These are phyloP conservation scores for Phrynocephalus guinanensis DNA, from an alignment of 2,797 vertebrate species.

Conservation along the genomic window DNA sequence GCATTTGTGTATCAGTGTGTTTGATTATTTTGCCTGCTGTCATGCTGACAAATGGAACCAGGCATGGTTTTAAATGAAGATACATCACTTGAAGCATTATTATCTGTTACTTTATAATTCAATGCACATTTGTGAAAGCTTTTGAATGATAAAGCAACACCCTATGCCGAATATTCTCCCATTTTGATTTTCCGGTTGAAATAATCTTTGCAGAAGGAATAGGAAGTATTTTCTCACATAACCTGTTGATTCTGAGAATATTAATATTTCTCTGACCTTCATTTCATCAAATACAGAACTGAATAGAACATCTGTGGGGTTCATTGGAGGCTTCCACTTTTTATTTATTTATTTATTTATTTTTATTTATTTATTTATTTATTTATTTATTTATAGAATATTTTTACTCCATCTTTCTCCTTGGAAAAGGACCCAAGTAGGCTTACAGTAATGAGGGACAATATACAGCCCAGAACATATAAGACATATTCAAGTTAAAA, in stretches of 20 bases:
- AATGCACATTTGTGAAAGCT: neutral
- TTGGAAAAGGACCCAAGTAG: too few species aligned
- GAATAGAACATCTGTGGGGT: neutral
- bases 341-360: neutral
- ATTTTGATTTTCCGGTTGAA: neutral
- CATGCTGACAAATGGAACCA: constrained; percentile 65
- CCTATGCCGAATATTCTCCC: neutral
- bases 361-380: neutral
- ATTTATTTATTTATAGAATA: too few species aligned
- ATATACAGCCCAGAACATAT: too few species aligned
- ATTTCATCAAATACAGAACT: neutral
- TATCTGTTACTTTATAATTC: constrained; percentile 47
- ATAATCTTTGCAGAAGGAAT: neutral
- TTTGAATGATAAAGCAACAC: neutral
- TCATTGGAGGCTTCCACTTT: neutral
- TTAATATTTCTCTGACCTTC: neutral
- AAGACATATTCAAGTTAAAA: too few species aligned
- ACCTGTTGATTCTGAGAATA: neutral
- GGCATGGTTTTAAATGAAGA: constrained; percentile 57
- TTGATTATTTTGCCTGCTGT: constrained; percentile 56
- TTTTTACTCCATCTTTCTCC: too few species aligned
- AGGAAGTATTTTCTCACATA: neutral
- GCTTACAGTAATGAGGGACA: too few species aligned
- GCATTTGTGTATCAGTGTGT: constrained; percentile 27
- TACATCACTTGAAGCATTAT: constrained; percentile 60